A percentile compares a stretch with the other conserved stretches of the same genome.
These are phyloP conservation scores for Campylomormyrus tamandua DNA, from an alignment of 2,113 vertebrate species.

Conservation along the genomic window DNA sequence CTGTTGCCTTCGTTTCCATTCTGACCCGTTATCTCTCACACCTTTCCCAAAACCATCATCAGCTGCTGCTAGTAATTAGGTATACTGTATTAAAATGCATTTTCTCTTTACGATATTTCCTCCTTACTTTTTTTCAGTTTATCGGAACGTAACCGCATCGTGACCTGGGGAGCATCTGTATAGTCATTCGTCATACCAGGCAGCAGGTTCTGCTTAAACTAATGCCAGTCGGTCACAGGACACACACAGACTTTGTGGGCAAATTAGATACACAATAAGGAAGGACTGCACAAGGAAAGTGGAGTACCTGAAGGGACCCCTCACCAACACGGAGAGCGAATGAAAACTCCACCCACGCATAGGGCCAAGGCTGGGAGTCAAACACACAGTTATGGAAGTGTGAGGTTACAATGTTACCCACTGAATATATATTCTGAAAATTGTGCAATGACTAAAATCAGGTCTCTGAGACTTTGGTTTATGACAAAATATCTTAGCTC, in stretches of 20 bases:
- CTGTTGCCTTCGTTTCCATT: not conserved
- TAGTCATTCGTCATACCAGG: not conserved
- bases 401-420: not conserved
- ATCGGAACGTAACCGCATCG: too few species aligned
- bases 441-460: not conserved
- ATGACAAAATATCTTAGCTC: not conserved
- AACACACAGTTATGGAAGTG: not conserved
- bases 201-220: not conserved
- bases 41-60: not conserved
- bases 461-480: not conserved
- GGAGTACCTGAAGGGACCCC: not conserved
- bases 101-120: too few species aligned
- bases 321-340: not conserved
- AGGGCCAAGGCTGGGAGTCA: not conserved
- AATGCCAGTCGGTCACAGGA: not conserved
- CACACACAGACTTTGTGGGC: not conserved
- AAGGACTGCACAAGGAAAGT: not conserved
- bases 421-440: not conserved
- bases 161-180: not conserved
- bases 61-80: not conserved
- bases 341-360: not conserved
- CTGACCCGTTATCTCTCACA: not conserved
- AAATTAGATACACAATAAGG: not conserved
- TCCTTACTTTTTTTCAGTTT: too few species aligned
- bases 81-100: too few species aligned